phyloP scores from a whole-genome alignment of 1,140 invertebrate genomes.

The Bombus confusus region DNA sequence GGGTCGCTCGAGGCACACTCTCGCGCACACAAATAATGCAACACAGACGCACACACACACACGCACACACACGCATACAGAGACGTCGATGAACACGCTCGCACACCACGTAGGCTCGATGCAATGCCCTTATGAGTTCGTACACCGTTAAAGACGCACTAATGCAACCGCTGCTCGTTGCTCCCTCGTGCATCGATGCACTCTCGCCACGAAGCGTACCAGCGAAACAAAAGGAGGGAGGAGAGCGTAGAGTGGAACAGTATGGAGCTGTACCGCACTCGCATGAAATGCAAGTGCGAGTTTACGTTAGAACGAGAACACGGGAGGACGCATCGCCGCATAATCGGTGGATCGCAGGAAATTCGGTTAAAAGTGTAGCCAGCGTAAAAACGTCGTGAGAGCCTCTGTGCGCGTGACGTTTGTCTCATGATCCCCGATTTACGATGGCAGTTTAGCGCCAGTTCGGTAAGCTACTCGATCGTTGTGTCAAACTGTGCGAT shows the following conservation, averaged over 20 bases:
- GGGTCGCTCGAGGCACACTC: background rate
- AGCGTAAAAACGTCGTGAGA: no score
- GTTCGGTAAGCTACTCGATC: no score
- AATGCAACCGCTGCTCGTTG: constrained; percentile 54
- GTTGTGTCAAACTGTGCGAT: no score
- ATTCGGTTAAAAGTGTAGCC: background rate
- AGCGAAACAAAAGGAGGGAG: constrained; percentile 58
- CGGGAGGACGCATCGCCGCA: background rate
- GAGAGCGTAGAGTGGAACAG: constrained; percentile 9
- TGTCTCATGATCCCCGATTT: no score
- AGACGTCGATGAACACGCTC: background rate
- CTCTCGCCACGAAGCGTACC: constrained; percentile 36
- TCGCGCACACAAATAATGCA: background rate
- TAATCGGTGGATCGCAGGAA: background rate
- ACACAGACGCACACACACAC: no score
- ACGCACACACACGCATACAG: no score
- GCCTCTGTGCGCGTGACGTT: no score
- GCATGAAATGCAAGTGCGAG: constrained; percentile 51
- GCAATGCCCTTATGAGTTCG: constrained; percentile 62
- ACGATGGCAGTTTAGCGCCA: no score
- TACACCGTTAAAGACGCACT: constrained; percentile 56
- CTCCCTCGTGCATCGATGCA: constrained; percentile 48
- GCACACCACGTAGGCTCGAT: constrained; percentile 15
- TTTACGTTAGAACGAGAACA: constrained; percentile 48
- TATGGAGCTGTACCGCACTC: constrained; percentile 30